A percentile compares a stretch with the other conserved stretches of the same genome.
phyloP scores from a whole-genome alignment of 2,113 vertebrate species.

The Motacilla tschutschensis region DNA sequence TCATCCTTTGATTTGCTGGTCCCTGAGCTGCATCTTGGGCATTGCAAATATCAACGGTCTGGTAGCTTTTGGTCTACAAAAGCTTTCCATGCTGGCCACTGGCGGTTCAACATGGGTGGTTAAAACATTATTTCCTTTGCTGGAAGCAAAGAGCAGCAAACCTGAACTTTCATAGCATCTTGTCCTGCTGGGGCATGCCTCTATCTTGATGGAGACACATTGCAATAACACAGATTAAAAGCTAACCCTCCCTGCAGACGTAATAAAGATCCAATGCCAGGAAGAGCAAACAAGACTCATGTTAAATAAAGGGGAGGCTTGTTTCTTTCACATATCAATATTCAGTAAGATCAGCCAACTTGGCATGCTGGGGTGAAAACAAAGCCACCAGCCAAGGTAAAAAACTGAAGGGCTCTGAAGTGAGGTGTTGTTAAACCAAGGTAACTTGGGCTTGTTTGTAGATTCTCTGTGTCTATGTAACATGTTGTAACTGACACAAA shows the following conservation, averaged over 20 bases:
- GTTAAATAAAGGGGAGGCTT: conserved; percentile 3
- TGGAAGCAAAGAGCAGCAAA: conserved; percentile 18
- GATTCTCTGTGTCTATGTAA: not conserved
- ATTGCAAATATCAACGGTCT: not conserved
- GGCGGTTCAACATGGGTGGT: conserved; percentile 31
- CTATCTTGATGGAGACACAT: not conserved
- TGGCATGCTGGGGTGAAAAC: not conserved
- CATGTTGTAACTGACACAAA: conserved; percentile 27
- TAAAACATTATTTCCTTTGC: conserved; percentile 44
- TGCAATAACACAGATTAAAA: conserved; percentile 32
- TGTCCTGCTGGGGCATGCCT: conserved; percentile 38
- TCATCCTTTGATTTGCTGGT: not conserved
- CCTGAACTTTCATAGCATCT: conserved; percentile 31
- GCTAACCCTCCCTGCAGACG: conserved; percentile 22
- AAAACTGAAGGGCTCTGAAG: not conserved
- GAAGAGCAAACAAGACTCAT: conserved; percentile 14
- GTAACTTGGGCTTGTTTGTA: not conserved
- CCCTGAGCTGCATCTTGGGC: not conserved
- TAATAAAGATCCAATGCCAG: conserved; percentile 1
- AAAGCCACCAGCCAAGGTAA: not conserved
- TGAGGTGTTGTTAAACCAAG: not conserved
- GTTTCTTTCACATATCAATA: not conserved
- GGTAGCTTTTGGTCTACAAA: not conserved
- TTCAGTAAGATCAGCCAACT: not conserved
- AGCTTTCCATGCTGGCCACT: not conserved